Evolutionary conservation across 1,140 invertebrate genomes (phyloP), one percentile per base, ranked within the genome.

Genomic region (Drosophila kohkoa): DNA sequence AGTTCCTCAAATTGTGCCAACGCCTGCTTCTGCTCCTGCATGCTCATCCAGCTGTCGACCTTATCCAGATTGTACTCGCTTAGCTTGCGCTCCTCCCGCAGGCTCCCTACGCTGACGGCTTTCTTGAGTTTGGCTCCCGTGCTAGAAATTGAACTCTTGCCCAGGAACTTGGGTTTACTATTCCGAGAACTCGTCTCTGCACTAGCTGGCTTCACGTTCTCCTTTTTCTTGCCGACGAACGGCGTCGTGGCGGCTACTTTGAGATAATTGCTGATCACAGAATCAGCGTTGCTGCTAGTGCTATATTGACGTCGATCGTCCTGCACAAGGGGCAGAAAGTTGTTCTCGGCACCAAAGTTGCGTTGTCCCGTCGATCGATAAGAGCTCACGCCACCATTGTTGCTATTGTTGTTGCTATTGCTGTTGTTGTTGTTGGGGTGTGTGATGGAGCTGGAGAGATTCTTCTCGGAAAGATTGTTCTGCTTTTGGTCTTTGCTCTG

Each of bases 21-120:
- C n/a, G 57, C 86, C 73, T 79, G 68, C 65, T 91, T 91, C 30
- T 81, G 83, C 35, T 90, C 80, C 62, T 91, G 86, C 59, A 83
- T 88, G 25, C 80, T 87, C 92, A 92, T 92, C 92, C 92, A 92
- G 45, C 87, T 92, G 54, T 92, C 92, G 28, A 92, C 90, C 69
- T 92, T 92, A 51, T 92, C 92, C 13, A 92, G 52, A 77, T 92
- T 91, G 51, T 92, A 92, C 58, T 92, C 91, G n/a, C 81, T 82
- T 1, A 92, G 59, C 48, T 88, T 92, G 5, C 83, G 79, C 62
- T 92, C 89, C 54, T 92, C 90, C 2, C 91, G 71, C 30, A 92
- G 38, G 38, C 75, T 87, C 11, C 83, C 76, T 58, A 85, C 78
- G 54, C 82, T 88, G 45, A 78, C 81, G 15, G 90, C 79, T 28